Conservation (phyloP, 2,888 invertebrate genomes). For the Callinectes sapidus region DNA sequence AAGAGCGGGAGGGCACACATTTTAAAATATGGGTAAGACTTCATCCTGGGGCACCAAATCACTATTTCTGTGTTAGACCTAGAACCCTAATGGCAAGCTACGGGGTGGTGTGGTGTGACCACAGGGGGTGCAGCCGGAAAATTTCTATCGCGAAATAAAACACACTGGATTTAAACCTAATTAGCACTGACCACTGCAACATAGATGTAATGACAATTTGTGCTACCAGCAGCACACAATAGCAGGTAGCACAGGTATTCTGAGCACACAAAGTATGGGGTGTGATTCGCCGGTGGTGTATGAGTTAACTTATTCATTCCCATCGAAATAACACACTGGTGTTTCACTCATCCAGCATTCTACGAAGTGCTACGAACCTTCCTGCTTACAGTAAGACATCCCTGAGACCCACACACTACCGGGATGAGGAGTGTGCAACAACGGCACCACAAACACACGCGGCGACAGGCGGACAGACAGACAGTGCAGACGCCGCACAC, state of each 20-base stretch:
- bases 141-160: background rate
- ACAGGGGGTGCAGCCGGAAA: background rate
- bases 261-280: background rate
- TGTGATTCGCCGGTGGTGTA: background rate
- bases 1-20: too few relatives aligned
- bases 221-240: background rate
- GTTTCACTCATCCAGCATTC: background rate
- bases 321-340: background rate
- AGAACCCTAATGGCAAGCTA: too few relatives aligned
- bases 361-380: conserved; percentile 59
- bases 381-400: conserved; percentile 73
- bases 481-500: background rate
- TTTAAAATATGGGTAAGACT: too few relatives aligned
- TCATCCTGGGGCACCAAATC: too few relatives aligned
- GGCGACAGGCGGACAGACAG: background rate
- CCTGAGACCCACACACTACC: conserved; percentile 8
- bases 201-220: background rate
- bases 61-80: too few relatives aligned
- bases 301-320: background rate
- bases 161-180: too few relatives aligned
- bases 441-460: background rate
- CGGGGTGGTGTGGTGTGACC: background rate
- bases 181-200: background rate
- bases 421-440: background rate
- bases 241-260: background rate